phyloP scores from a whole-genome alignment of 2,113 vertebrate species.

The Nothobranchius furzeri region DNA sequence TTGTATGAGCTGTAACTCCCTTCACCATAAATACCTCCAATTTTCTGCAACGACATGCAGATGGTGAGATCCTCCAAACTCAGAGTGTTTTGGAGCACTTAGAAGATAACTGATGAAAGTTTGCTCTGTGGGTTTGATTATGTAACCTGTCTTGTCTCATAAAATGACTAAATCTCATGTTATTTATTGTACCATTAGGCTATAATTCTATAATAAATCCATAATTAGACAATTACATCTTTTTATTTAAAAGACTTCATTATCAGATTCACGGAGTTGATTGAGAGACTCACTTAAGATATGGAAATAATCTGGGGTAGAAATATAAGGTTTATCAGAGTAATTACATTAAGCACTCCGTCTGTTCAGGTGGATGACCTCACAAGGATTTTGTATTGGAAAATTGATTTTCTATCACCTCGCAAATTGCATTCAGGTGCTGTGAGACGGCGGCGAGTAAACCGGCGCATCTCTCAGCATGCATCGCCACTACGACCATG shows the following conservation, averaged over 20 bases:
- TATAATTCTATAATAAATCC: too few relatives aligned
- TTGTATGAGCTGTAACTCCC: slow-evolving; percentile 4
- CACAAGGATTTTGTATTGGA: slow-evolving; percentile 29
- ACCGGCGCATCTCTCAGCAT: slow-evolving; percentile 21
- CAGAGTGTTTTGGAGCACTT: not conserved
- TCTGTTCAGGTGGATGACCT: slow-evolving; percentile 35
- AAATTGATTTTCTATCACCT: slow-evolving; percentile 54
- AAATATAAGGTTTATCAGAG: slow-evolving; percentile 40
- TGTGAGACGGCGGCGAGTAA: slow-evolving; percentile 19
- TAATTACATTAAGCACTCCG: slow-evolving; percentile 31
- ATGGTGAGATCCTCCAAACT: not conserved
- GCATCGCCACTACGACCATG: slow-evolving; percentile 29
- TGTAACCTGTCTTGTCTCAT: slow-evolving; percentile 6
- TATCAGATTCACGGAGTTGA: not conserved
- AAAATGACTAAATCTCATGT: too few relatives aligned
- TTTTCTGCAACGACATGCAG: slow-evolving; percentile 11
- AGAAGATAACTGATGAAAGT: slow-evolving; percentile 8
- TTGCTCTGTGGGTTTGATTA: slow-evolving; percentile 5
- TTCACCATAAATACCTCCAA: not conserved
- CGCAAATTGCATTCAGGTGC: slow-evolving; percentile 28
- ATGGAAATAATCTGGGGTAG: slow-evolving; percentile 5
- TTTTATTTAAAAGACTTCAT: too few relatives aligned
- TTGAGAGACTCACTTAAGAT: slow-evolving; percentile 23
- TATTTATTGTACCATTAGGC: too few relatives aligned
- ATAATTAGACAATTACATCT: too few relatives aligned